Percentiles rank a stretch among this genome's conserved stretches.
These are phyloP conservation scores for Hippocampus barbouri DNA, from an alignment of 2,113 vertebrate species.

Conservation along the genomic window DNA sequence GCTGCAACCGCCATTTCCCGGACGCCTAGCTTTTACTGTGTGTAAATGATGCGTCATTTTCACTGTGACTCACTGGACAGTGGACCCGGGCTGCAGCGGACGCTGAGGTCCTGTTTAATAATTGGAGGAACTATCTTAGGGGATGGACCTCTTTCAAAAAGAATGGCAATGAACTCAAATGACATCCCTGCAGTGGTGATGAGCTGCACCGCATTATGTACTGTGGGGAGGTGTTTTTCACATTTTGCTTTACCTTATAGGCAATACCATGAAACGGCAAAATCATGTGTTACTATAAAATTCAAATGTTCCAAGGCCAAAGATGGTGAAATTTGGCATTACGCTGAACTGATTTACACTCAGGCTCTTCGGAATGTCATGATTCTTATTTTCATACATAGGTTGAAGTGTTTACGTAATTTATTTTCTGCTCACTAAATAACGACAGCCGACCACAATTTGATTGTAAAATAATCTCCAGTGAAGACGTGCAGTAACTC, in stretches of 20 bases:
- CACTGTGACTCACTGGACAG: conserved; percentile 5
- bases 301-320: no score
- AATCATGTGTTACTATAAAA: no score
- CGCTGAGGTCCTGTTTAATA: not conserved
- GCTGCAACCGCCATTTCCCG: not conserved
- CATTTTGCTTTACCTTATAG: not conserved
- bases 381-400: not conserved
- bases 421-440: not conserved
- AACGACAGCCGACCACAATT: no score
- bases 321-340: not conserved
- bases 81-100: not conserved
- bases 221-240: not conserved
- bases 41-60: conserved; percentile 5
- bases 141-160: not conserved
- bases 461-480: not conserved
- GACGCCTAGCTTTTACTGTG: not conserved
- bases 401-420: not conserved
- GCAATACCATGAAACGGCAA: no score
- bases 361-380: not conserved
- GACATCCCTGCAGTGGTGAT: not conserved
- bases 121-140: not conserved
- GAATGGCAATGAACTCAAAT: not conserved
- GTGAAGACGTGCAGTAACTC: not conserved
- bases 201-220: not conserved
- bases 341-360: not conserved